Evolutionary conservation across 1,140 invertebrate species (phyloP), one percentile per base, ranked within the genome.

Genomic region (Pararge aegeria): DNA sequence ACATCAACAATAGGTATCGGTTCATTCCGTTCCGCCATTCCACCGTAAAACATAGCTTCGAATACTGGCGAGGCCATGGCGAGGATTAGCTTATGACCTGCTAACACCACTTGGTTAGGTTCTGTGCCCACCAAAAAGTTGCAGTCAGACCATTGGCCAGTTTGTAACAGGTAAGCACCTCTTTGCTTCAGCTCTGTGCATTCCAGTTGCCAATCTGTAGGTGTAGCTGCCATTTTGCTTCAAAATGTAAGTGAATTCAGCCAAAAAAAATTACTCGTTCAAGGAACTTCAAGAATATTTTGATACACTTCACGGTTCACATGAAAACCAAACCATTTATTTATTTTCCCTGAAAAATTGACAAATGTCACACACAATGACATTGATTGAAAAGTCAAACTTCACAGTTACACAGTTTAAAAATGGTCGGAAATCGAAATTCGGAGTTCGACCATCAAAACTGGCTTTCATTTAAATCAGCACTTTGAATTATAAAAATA

Each of bases 51-150:
- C 96, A 96, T 96, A 89, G 96, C 66, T 91, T 95, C 91, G 92
- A 95, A 92, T 1, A 96, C 96, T 7, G 96, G 96, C 68, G 95
- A 96, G 0, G 95, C 93, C 94, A 96, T 96, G 0, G 95, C 95
- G 38, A 97, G 83, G 30, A 97, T 92, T 20, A 97, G 79, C 77
- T 96, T 96, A 76, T 97, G 96, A 0, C 94, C 95, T 49, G 93
- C 91, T 2, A 96, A 85, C 0, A 93, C 90, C 66, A 95, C 92
- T 69, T 95, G 94, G 73, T 95, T 92, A 0, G 94, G 93, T 70
- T 94, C 93, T n/a, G 93, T 91, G 0, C 95, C 95, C n/a, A 97
- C 95, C 55, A 96, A 86, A 73, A 97, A 97, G 18, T 92, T 93
- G 76, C 95, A 96, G 70, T 97, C 95, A 7, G 94, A 92, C 95